Evolutionary conservation across 1,140 invertebrate species (phyloP), one percentile per base, ranked within the genome.

Genomic region (Carposina sasakii): DNA sequence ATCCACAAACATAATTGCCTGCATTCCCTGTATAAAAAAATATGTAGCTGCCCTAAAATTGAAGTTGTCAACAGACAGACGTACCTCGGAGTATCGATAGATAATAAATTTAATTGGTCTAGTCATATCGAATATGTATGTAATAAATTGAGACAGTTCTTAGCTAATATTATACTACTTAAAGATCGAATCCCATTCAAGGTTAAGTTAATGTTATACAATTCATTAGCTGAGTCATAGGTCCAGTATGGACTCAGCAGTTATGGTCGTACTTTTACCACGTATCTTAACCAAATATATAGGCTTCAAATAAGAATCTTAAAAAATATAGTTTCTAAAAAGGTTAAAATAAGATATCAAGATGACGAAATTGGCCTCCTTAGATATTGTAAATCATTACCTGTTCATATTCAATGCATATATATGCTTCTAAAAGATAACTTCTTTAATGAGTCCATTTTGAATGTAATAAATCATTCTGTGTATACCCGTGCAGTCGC

Each of bases 1-100:
- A n/a, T n/a, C n/a, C n/a, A n/a, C n/a, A n/a, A n/a, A n/a, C 39
- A 47, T 37, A 34, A 34, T 3, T 46, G 43, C 13, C n/a, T 46
- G 19, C 43, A 46, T n/a, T n/a, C n/a, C 19, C 20, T 34, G 2
- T 23, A 24, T 17, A 46, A 46, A 23, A 5, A n/a, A 12, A 37
- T 10, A 8, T 47, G 45, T 37, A 37, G 1, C 3, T 47, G 45
- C 13, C 3, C 21, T 15, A 8, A 13, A 24, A 3, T 46, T 10
- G 44, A 47, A 16, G 20, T 37, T 6, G 45, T 47, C 2, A 23
- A 47, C 15, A 47, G 28, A 2, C 26, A 13, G 24, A 37, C 26
- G 20, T 37, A 47, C 22, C n/a, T 47, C 17, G 33, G 45, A 1
- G 2, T 47, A 22, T 4, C 8, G 1, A 26, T 47, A 9, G 45